These are phyloP conservation scores for Neuroterus valhalla DNA, from an alignment of 1,140 invertebrate genomes.

Conservation along the genomic window DNA sequence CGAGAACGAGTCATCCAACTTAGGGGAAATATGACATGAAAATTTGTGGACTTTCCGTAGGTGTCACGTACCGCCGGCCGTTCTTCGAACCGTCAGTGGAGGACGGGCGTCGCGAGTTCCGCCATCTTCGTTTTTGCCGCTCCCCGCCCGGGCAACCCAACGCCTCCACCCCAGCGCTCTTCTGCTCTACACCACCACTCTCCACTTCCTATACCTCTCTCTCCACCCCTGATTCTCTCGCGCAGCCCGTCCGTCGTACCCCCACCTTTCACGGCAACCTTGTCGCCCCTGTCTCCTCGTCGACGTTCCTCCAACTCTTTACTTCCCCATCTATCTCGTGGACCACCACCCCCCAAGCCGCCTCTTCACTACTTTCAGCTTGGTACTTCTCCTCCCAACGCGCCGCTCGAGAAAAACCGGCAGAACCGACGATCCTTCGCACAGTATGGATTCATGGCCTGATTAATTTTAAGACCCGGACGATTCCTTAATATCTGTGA, in stretches of 20 bases:
- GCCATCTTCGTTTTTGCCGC: constrained; percentile 67
- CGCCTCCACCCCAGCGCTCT: constrained; percentile 53
- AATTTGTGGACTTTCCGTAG: constrained; percentile 28
- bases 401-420: constrained; percentile 32
- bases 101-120: constrained; percentile 56
- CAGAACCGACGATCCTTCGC: constrained; percentile 26
- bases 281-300: constrained; percentile 28
- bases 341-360: constrained; percentile 29
- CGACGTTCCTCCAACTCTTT: constrained; percentile 36
- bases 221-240: constrained; percentile 30
- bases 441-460: constrained; percentile 27
- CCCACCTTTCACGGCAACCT: constrained; percentile 22
- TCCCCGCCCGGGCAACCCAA: constrained; percentile 61
- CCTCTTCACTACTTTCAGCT: constrained; percentile 37
- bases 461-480: constrained; percentile 30
- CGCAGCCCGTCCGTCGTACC: constrained; percentile 34
- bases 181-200: constrained; percentile 38
- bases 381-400: constrained; percentile 40
- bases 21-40: not conserved
- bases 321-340: constrained; percentile 29
- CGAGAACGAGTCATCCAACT: not conserved
- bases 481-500: not conserved
- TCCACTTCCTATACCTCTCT: constrained; percentile 7
- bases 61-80: constrained; percentile 39
- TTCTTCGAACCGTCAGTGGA: constrained; percentile 47